Conservation (phyloP, 2,113 vertebrate species). For the Mixornis gularis region DNA sequence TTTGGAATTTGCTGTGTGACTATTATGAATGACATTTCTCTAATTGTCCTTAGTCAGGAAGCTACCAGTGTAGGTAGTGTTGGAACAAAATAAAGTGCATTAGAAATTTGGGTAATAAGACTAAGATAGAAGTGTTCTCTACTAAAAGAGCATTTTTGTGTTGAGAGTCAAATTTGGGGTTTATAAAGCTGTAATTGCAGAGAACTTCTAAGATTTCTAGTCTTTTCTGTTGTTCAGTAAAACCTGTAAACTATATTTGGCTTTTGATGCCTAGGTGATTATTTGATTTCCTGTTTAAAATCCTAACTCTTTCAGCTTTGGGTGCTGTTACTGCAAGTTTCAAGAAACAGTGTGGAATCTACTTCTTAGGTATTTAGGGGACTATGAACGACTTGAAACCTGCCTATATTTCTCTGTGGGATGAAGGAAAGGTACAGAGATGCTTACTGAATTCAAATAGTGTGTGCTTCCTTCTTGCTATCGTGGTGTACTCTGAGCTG, state of each 20-base stretch:
- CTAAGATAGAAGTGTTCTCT: not conserved
- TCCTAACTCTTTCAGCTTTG: not conserved
- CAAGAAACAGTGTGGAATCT: not conserved
- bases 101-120: not conserved
- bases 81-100: not conserved
- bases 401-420: not conserved
- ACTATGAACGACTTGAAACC: not conserved
- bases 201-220: not conserved
- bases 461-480: not conserved
- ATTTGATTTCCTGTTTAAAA: not conserved
- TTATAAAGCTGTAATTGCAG: not conserved
- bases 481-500: not conserved
- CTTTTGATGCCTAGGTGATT: accelerated
- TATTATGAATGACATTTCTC: not conserved
- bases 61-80: not conserved
- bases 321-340: not conserved
- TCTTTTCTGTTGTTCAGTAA: not conserved
- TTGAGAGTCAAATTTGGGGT: not conserved
- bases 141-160: not conserved
- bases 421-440: not conserved
- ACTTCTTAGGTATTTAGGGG: not conserved
- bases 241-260: not conserved
- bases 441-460: not conserved
- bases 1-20: not conserved
- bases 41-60: not conserved